phyloP scores from a whole-genome alignment of 2,888 invertebrate species.

The Troides oblongomaculatus region DNA sequence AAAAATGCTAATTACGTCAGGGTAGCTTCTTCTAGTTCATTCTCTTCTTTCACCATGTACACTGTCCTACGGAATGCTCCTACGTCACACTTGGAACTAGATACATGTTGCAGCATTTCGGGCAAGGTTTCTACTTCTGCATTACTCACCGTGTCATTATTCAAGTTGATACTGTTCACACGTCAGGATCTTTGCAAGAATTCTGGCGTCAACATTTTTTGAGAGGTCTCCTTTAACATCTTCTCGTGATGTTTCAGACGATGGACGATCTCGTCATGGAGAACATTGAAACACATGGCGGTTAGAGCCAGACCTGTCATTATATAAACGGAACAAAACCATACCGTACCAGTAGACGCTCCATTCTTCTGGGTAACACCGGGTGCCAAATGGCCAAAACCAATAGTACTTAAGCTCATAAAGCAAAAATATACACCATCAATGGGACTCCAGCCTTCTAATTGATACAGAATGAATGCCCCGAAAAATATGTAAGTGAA shows the following conservation, averaged over 20 bases:
- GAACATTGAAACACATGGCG: slow-evolving; percentile 94
- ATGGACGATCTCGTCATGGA: slow-evolving; percentile 93
- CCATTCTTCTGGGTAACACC: slow-evolving; percentile 79
- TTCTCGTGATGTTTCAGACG: slow-evolving; percentile 83
- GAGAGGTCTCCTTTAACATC: slow-evolving; percentile 58
- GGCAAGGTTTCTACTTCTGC: slow-evolving; percentile 72
- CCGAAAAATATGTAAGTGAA: slow-evolving; percentile 95
- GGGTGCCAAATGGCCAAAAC: slow-evolving; percentile 92
- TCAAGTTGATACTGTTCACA: slow-evolving; percentile 66
- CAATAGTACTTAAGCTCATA: slow-evolving; percentile 95
- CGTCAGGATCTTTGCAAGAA: slow-evolving; percentile 75
- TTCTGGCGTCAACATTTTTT: slow-evolving; percentile 69
- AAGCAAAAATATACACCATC: slow-evolving; percentile 97
- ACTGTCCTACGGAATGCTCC: slow-evolving; percentile 66
- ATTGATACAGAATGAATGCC: slow-evolving; percentile 91
- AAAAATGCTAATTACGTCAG: slow-evolving; percentile 52
- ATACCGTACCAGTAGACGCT: slow-evolving; percentile 84
- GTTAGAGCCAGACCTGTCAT: slow-evolving; percentile 93
- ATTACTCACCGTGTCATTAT: slow-evolving; percentile 66
- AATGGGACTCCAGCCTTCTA: slow-evolving; percentile 95
- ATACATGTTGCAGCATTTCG: slow-evolving; percentile 72
- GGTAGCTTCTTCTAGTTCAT: slow-evolving; percentile 63
- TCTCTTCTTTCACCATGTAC: slow-evolving; percentile 64
- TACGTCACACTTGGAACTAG: slow-evolving; percentile 59
- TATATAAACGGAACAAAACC: slow-evolving; percentile 94